Base-by-base conservation (phyloP, 2,797 vertebrate genomes). In the Xerus rutilus region DNA sequence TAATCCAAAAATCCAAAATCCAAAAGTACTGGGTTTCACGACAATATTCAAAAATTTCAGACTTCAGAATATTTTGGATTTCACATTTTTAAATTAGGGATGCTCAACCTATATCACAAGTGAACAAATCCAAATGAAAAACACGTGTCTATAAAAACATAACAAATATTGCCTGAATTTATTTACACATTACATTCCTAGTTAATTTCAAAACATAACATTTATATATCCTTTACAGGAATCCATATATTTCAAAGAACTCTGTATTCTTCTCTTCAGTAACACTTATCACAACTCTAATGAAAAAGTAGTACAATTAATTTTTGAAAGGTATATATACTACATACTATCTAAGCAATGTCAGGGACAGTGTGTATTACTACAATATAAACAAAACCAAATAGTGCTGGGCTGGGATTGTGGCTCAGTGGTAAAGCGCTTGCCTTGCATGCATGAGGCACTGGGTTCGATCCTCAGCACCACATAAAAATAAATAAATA, bases 51-150 rank as follows among this genome's bases (percentile, higher is more conserved):
- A 87, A 73, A 73, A 8, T 4, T 65, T 65, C 28, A 30, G 62
- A 65, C 54, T 72, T 54, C 84, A 57, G 25, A 25, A 67, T 45
- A 72, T 21, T 72, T 72, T 35, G 15, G n/a, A 52, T 45, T 45
- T 45, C 72, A 65, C 28, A 52, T 57, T 73, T 45, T 73, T 52
- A 28, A 39, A 73, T 13, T 59, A 43, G 23, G 35, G 28, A 59
- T 45, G 52, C 18, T 32, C 85, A 86, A 45, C 8, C 52, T 65
- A 12, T 70, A 47, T 62, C 47, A 65, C 4, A 78, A 62, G 23
- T 86, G 20, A 92, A 69, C 69, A 96, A 62, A 83, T 67, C 18
- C 28, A 87, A 65, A 90, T 74, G 72, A 91, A 84, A 74, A 91
- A 77, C 7, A 2, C 39, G 4, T 49, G 43, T 65, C 62, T 77